Evolutionary conservation across 2,797 vertebrate species (phyloP), one percentile per base, ranked within the genome.

Genomic region (Ambastaia sidthimunki): DNA sequence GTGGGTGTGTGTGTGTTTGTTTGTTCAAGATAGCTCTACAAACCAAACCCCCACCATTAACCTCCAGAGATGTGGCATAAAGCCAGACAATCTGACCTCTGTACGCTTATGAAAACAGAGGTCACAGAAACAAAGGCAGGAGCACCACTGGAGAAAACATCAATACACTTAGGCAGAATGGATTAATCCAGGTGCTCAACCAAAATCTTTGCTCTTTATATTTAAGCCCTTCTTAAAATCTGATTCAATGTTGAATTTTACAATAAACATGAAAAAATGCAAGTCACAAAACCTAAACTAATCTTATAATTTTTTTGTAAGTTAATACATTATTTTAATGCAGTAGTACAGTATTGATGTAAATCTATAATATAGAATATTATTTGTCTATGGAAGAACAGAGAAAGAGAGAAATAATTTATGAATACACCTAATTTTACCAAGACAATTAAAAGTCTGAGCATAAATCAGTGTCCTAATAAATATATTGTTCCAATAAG

Each of bases 11-110:
- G 57, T 54, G 34, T 7, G 55, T 12, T 59, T 54, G 60, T 55
- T 63, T n/a, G 50, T 41, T 48, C 0, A 60, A 60, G 37, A 70
- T 10, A 16, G 1, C 23, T 77, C 41, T 34, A 34, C 18, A 77
- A 62, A 78, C 70, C 41, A 52, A 25, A 76, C 37, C 62, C 67
- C 52, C 76, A 65, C 71, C 57, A 77, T 74, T 44, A 82, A 50
- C 59, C 57, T 62, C 19, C 21, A 59, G 63, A 54, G 37, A 69
- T 25, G 28, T 59, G 62, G 48, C 41, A 68, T 19, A 54, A 37
- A 67, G 50, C 57, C 75, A 78, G 57, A 65, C 44, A 59, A 74
- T 66, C 59, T 80, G 71, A 80, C 81, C 74, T 74, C 47, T 68
- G 57, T 34, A 50, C 3, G 3, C 48, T 74, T 70, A 34, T 71